phyloP scores from a whole-genome alignment of 2,113 vertebrate genomes.

The Eleginops maclovinus region DNA sequence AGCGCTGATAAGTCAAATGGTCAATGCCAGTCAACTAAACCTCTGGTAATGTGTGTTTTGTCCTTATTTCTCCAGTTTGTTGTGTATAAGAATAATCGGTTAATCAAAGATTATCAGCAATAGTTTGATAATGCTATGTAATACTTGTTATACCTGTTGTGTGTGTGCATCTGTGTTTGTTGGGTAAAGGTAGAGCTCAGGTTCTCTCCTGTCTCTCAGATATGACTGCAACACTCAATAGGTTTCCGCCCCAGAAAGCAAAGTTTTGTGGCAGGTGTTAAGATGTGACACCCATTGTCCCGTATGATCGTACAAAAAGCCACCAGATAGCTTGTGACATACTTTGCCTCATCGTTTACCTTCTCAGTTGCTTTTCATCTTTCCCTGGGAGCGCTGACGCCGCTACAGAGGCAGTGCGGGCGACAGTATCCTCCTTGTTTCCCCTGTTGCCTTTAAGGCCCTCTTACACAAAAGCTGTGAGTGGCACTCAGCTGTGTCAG shows the following conservation, averaged over 20 bases:
- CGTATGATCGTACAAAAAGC: constrained; percentile 61
- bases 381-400: constrained; percentile 43
- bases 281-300: constrained; percentile 47
- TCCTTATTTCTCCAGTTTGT: not conserved
- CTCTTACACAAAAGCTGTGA: constrained; percentile 65
- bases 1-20: not conserved
- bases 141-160: no score
- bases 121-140: no score
- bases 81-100: not conserved
- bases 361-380: constrained; percentile 47
- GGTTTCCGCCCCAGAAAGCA: constrained; percentile 60
- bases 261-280: constrained; percentile 60
- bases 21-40: not conserved
- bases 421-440: constrained; percentile 56
- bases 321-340: constrained; percentile 55
- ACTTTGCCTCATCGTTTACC: constrained; percentile 47
- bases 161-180: constrained; percentile 1
- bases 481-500: constrained; percentile 76
- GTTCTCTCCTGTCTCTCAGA: constrained; percentile 26
- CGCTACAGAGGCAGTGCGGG: constrained; percentile 35
- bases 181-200: constrained; percentile 6
- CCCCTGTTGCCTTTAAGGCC: constrained; percentile 65
- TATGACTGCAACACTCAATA: constrained; percentile 25
- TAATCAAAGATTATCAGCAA: not conserved
- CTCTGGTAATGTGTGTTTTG: not conserved